Evolutionary conservation across 1,140 invertebrate genomes (phyloP), one percentile per base, ranked within the genome.

Genomic region (Drosophila subpulchrella): DNA sequence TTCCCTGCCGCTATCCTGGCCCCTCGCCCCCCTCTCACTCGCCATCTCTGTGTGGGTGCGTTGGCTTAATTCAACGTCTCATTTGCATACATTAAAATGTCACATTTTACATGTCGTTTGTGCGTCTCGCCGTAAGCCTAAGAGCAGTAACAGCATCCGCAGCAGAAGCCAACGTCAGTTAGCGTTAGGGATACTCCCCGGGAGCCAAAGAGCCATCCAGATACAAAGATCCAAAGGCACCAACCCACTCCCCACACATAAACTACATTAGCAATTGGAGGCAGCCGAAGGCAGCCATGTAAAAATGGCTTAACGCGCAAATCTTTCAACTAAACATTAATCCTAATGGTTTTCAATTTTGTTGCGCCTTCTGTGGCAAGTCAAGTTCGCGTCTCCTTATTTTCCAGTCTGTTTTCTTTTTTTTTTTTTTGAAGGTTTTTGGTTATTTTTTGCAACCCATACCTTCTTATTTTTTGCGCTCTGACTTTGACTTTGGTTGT

Each of bases 41-140:
- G 50, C 24, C 44, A n/a, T 55, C 59, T 20, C 36, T 53, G 66
- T 66, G 73, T 75, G 77, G 59, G 81, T 81, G 70, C 57, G 44
- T 71, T 78, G 56, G 80, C 73, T 89, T 89, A 89, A 89, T 89
- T 89, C 84, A 84, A 89, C 84, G 84, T 89, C 84, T 89, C 84
- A 89, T 89, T 89, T 89, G 84, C 84, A 89, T 89, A 89, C 84
- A 89, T 89, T 89, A 89, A 89, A 89, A 89, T 89, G 84, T 89
- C 84, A 89, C 84, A 89, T 89, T 89, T 89, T 89, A 89, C 84
- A 89, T 89, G 84, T 86, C 84, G 84, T 84, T 89, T 89, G 84
- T 84, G 68, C 80, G 77, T 84, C 84, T 89, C 77, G 81, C 74
- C 84, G 68, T 84, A 78, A 81, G 84, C 79, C 84, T 70, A 83